A percentile compares a stretch with the other conserved stretches of the same genome.
Evolutionary conservation across 2,797 vertebrate species (phyloP).

Genomic region (Cossypha niveicapilla): DNA sequence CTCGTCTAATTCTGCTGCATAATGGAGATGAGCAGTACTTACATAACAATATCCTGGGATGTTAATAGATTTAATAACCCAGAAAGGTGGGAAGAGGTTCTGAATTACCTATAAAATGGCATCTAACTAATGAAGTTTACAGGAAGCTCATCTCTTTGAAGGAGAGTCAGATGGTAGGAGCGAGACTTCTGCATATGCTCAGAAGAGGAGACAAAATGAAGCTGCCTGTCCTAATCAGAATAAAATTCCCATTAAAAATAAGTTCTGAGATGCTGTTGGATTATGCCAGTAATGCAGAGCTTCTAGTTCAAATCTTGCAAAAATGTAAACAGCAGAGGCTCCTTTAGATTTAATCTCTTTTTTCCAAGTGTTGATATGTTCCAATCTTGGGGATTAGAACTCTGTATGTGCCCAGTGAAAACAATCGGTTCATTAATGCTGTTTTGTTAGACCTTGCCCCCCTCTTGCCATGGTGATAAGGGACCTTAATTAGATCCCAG

Average conservation of each 20-base stretch:
- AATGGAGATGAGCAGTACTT: constrained; percentile 64
- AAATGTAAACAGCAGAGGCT: not conserved
- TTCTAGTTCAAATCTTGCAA: not conserved
- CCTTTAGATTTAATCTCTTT: not conserved
- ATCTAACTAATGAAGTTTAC: constrained; percentile 57
- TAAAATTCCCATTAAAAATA: not conserved
- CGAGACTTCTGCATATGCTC: not conserved
- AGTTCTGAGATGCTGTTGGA: not conserved
- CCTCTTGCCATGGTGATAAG: constrained; percentile 52
- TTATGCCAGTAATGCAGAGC: not conserved
- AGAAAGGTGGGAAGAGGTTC: constrained; percentile 61
- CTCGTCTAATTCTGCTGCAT: constrained; percentile 40
- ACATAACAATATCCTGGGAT: constrained; percentile 56
- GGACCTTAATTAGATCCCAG: constrained; percentile 64
- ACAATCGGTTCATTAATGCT: constrained; percentile 64
- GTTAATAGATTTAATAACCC: constrained; percentile 68
- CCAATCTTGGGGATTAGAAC: constrained; percentile 24
- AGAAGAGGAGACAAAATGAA: not conserved
- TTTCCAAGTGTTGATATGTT: not conserved
- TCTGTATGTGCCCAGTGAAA: constrained; percentile 43
- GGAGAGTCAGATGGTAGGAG: constrained; percentile 1
- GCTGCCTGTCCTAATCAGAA: not conserved
- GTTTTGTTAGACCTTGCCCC: constrained; percentile 63
- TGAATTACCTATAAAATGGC: constrained; percentile 57
- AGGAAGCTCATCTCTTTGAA: constrained; percentile 35